phyloP scores from a whole-genome alignment of 2,797 vertebrate genomes.

The Catharus ustulatus region DNA sequence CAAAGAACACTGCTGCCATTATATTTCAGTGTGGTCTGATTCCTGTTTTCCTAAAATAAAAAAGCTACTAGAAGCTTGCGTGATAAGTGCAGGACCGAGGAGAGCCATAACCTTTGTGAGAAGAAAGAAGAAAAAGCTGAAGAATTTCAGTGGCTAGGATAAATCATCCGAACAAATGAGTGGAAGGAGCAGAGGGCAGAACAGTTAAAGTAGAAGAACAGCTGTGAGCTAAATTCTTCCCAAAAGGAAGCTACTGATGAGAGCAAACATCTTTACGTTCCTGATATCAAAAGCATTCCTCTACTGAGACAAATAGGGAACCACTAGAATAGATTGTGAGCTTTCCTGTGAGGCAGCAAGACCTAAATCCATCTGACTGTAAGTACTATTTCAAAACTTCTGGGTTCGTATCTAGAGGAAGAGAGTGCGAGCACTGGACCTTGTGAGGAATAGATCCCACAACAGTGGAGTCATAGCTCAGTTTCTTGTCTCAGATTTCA shows the following conservation, averaged over 20 bases:
- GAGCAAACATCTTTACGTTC: not conserved
- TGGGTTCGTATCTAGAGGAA: not conserved
- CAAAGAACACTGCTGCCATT: not conserved
- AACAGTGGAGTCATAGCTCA: not conserved
- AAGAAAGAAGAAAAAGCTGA: not conserved
- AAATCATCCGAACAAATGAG: conserved; percentile 10
- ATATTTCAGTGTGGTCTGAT: not conserved
- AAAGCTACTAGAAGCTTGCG: not conserved
- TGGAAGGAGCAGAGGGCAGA: not conserved
- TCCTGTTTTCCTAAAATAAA: not conserved
- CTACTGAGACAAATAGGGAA: not conserved
- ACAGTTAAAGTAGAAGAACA: conserved; percentile 41
- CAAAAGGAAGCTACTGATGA: not conserved
- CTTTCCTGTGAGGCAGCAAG: not conserved
- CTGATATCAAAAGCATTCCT: not conserved
- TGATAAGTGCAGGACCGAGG: not conserved
- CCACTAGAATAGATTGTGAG: not conserved
- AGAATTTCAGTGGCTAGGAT: conserved; percentile 6
- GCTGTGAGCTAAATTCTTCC: conserved; percentile 26
- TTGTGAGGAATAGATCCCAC: not conserved
- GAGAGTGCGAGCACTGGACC: not conserved
- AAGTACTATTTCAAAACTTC: not conserved
- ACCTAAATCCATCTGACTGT: not conserved
- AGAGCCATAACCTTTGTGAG: not conserved
- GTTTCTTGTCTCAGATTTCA: not conserved